Conservation (phyloP, 92 coral and sea anemone genomes). For the Bergia sp. region DNA sequence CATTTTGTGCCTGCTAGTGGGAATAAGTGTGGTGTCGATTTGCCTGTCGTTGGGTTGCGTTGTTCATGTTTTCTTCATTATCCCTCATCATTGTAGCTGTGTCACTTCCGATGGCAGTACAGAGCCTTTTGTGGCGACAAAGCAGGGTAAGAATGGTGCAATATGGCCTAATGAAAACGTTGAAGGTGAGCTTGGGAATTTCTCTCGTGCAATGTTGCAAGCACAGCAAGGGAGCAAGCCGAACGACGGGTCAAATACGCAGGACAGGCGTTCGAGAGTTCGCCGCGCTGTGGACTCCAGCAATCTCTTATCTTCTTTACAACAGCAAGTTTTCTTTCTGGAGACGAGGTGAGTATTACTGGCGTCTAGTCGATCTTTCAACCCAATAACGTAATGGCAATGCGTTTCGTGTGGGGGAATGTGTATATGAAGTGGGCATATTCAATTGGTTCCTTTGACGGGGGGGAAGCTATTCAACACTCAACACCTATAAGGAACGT, state of each 20-base stretch:
- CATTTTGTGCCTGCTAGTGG: constrained; percentile 23
- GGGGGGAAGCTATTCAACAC: neutral
- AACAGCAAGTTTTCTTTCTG: constrained; percentile 41
- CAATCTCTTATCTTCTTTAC: neutral
- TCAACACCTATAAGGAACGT: neutral
- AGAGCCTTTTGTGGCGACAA: constrained; percentile 37
- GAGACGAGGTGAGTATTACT: constrained; percentile 23
- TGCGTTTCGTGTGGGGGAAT: neutral
- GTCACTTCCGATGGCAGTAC: constrained; percentile 27
- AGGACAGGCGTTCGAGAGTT: neutral
- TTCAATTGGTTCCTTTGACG: neutral
- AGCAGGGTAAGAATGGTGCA: neutral
- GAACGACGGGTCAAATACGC: neutral
- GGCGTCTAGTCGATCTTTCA: constrained; percentile 18
- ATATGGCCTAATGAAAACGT: neutral
- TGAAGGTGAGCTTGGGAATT: neutral
- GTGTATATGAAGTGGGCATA: neutral
- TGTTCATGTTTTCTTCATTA: constrained; percentile 31
- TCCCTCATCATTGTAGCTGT: constrained; percentile 39
- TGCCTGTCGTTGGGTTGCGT: constrained; percentile 33
- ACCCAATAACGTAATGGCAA: neutral
- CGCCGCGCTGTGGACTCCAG: neutral
- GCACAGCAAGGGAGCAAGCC: neutral
- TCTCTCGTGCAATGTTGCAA: neutral
- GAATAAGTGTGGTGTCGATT: constrained; percentile 24